A percentile compares a stretch with the other conserved stretches of the same genome.
phyloP scores from a whole-genome alignment of 2,797 vertebrate species.

The Gymnoscopelus microlampas region DNA sequence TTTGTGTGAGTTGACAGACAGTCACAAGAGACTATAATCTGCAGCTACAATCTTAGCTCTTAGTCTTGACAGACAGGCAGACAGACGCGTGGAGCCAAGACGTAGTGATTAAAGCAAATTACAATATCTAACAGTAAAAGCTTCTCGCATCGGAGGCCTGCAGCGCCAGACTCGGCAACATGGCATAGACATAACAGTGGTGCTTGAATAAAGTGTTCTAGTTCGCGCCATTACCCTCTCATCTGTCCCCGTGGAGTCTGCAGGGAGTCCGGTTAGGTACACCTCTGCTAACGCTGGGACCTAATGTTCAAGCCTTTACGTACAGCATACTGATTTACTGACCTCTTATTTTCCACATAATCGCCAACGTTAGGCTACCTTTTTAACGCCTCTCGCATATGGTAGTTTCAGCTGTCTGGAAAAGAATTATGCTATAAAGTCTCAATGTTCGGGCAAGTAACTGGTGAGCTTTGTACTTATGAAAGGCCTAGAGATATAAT shows the following conservation, averaged over 20 bases:
- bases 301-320: slow-evolving; percentile 35
- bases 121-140: slow-evolving; percentile 63
- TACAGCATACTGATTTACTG: slow-evolving; percentile 55
- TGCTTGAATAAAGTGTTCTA: too few species aligned
- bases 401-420: slow-evolving; percentile 15
- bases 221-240: too few species aligned
- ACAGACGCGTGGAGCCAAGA: slow-evolving; percentile 46
- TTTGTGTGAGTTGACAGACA: too few species aligned
- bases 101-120: slow-evolving; percentile 62
- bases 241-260: too few species aligned
- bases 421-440: not conserved
- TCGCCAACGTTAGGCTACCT: slow-evolving; percentile 5
- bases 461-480: too few species aligned
- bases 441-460: too few species aligned
- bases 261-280: too few species aligned
- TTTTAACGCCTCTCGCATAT: slow-evolving; percentile 32
- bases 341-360: slow-evolving; percentile 40
- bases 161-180: slow-evolving; percentile 54
- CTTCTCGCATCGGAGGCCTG: slow-evolving; percentile 52
- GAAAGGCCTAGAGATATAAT: too few species aligned
- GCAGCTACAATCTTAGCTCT: slow-evolving; percentile 24
- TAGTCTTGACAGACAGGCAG: slow-evolving; percentile 42
- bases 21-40: slow-evolving; percentile 26
- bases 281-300: slow-evolving; percentile 26
- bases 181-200: slow-evolving; percentile 39